Conservation (phyloP, 2,113 vertebrate genomes). For the Eublepharis macularius region DNA sequence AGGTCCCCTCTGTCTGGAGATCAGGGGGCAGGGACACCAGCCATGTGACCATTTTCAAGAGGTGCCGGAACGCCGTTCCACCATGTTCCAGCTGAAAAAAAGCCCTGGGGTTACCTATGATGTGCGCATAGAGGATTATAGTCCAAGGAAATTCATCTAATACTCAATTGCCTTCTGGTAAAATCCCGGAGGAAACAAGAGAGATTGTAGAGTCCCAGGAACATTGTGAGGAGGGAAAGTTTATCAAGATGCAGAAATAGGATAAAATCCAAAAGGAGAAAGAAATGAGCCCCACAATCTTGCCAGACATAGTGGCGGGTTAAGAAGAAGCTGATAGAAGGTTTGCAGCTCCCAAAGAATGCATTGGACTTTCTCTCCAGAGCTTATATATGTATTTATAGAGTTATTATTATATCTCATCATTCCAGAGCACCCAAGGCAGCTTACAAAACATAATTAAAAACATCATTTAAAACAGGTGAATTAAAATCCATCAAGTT, state of each 20-base stretch:
- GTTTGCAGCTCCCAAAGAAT: accelerated
- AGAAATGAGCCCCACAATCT: background rate
- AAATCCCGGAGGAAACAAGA: background rate
- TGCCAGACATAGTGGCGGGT: too few species aligned
- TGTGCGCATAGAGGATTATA: background rate
- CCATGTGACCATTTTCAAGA: too few species aligned
- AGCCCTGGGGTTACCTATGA: background rate
- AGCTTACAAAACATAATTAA: too few species aligned
- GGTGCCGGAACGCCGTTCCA: too few species aligned
- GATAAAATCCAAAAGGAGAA: background rate
- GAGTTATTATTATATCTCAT: too few species aligned
- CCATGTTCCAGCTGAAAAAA: too few species aligned
- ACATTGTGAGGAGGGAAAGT: background rate
- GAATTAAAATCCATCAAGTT: too few species aligned
- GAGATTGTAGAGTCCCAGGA: background rate
- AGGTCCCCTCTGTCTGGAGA: too few species aligned
- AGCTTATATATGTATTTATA: background rate
- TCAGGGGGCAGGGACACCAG: too few species aligned
- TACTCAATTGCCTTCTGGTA: background rate
- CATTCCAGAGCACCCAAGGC: too few species aligned
- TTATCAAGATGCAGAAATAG: background rate
- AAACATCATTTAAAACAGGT: too few species aligned
- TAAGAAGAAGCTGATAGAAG: background rate
- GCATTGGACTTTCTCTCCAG: background rate
- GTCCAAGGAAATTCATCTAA: background rate